Evolutionary conservation across 2,888 invertebrate genomes (phyloP).

Genomic region (Ornithoptera alexandrae): DNA sequence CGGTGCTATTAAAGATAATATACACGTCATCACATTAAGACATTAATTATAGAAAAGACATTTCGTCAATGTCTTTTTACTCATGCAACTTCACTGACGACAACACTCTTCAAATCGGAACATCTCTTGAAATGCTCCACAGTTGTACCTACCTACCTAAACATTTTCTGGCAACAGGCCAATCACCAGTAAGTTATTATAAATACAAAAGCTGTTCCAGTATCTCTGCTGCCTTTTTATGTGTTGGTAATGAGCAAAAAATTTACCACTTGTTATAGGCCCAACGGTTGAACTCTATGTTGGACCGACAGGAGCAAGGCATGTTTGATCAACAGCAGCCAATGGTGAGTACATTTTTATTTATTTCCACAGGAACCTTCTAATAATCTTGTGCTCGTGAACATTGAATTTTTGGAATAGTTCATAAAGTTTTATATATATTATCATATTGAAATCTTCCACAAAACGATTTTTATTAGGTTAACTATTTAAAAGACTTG

Average conservation of each 20-base stretch:
- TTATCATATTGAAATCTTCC: background rate
- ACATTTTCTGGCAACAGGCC: no score
- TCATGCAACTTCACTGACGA: no score
- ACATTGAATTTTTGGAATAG: background rate
- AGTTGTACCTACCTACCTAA: no score
- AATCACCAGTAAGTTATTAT: no score
- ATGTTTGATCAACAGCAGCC: conserved; percentile 75
- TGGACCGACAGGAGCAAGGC: conserved; percentile 86
- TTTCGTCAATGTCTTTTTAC: no score
- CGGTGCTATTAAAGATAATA: no score
- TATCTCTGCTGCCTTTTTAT: background rate
- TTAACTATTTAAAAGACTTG: no score
- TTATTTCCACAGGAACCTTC: background rate
- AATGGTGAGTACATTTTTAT: conserved; percentile 64
- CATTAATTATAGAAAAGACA: no score
- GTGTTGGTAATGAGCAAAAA: background rate
- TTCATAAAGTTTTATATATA: background rate
- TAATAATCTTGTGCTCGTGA: background rate
- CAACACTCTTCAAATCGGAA: no score
- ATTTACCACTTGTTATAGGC: conserved; percentile 56
- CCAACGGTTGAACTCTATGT: conserved; percentile 81
- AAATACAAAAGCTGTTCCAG: background rate
- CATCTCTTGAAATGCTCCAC: no score
- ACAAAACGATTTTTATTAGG: background rate
- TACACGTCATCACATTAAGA: no score